These are phyloP conservation scores for Pituophis catenifer DNA, from an alignment of 2,113 vertebrate genomes.

Conservation along the genomic window DNA sequence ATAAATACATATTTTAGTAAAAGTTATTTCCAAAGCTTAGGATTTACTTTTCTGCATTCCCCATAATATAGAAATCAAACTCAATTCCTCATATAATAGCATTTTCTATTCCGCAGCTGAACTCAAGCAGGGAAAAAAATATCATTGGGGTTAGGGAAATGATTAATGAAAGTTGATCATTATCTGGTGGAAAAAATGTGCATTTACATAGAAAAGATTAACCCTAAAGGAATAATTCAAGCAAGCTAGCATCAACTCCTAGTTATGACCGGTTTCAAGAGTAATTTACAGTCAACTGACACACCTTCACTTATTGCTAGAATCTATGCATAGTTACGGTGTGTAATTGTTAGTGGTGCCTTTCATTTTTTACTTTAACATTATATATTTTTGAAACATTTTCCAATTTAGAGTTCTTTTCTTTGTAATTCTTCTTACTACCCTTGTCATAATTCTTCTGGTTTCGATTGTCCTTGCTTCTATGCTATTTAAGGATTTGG, in stretches of 20 bases:
- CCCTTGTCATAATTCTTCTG: background rate
- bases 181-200: constrained; percentile 15
- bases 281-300: constrained; percentile 3
- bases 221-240: constrained; percentile 7
- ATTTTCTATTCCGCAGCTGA: background rate
- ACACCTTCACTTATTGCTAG: background rate
- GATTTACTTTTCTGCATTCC: background rate
- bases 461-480: background rate
- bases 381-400: background rate
- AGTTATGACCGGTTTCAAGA: background rate
- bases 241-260: background rate
- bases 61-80: background rate
- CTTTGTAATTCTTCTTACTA: background rate
- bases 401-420: background rate
- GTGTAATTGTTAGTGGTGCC: background rate
- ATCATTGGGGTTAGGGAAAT: rapidly evolving
- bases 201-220: constrained; percentile 20
- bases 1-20: background rate
- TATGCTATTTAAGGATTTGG: background rate
- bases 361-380: background rate
- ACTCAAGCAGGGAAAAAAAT: background rate
- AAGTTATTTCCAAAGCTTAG: background rate
- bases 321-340: background rate
- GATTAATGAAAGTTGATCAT: background rate
- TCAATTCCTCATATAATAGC: background rate